These are phyloP conservation scores for Nephrotoma guestfalica DNA, from an alignment of 2,888 invertebrate genomes.

Conservation along the genomic window DNA sequence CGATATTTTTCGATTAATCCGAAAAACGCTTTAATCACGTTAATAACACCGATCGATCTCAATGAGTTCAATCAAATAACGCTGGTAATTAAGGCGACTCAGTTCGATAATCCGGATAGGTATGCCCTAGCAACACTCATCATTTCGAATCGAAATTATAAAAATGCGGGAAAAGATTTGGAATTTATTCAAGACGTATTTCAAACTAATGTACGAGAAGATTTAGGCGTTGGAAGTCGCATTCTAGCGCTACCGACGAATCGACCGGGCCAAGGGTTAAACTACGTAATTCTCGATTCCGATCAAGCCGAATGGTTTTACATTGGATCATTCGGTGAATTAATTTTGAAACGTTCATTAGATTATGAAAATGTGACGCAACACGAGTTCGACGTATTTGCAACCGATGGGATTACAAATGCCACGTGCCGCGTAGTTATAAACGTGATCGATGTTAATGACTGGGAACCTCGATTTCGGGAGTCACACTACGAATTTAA, in stretches of 20 bases:
- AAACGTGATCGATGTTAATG: slow-evolving; percentile 73
- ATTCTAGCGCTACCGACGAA: slow-evolving; percentile 56
- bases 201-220: slow-evolving; percentile 58
- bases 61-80: slow-evolving; percentile 51
- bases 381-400: slow-evolving; percentile 66
- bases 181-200: slow-evolving; percentile 60
- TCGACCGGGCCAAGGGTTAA: slow-evolving; percentile 47
- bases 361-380: slow-evolving; percentile 62
- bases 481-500: slow-evolving; percentile 76
- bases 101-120: slow-evolving; percentile 73
- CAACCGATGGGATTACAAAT: slow-evolving; percentile 50
- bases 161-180: slow-evolving; percentile 21
- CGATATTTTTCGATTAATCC: slow-evolving; percentile 31
- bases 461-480: slow-evolving; percentile 85
- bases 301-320: slow-evolving; percentile 59
- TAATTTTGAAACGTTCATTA: slow-evolving; percentile 55
- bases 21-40: slow-evolving; percentile 25
- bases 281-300: slow-evolving; percentile 62
- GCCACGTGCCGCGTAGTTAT: slow-evolving; percentile 71
- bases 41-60: slow-evolving; percentile 26
- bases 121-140: slow-evolving; percentile 75
- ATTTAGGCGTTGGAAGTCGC: slow-evolving; percentile 55
- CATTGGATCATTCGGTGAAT: slow-evolving; percentile 64
- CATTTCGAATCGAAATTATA: slow-evolving; percentile 31
- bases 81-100: slow-evolving; percentile 67